A percentile compares a stretch with the other conserved stretches of the same genome.
These are phyloP conservation scores for Burhinus oedicnemus DNA, from an alignment of 2,113 vertebrate species.

Conservation along the genomic window DNA sequence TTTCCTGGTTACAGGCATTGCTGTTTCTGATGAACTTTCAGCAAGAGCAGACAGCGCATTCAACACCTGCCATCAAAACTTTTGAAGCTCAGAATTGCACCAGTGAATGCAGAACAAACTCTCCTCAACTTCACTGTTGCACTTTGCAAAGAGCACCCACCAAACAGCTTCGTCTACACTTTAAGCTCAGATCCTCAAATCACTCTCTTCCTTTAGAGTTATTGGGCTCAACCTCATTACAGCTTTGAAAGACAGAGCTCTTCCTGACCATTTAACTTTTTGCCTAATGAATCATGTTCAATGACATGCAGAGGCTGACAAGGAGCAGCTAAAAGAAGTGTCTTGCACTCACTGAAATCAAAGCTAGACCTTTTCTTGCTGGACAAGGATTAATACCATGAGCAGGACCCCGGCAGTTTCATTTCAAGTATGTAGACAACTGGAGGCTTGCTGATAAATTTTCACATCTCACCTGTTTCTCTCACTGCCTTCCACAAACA, in stretches of 20 bases:
- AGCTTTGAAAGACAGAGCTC: background rate
- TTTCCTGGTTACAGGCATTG: rapidly evolving
- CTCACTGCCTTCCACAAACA: background rate
- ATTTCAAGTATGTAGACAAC: background rate
- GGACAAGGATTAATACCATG: background rate
- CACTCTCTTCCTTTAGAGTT: rapidly evolving
- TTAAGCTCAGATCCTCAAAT: background rate
- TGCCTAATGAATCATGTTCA: background rate
- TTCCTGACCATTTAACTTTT: background rate
- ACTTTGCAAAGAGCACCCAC: background rate
- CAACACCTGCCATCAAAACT: background rate
- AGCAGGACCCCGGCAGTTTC: background rate
- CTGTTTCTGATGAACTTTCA: background rate
- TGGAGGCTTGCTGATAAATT: background rate
- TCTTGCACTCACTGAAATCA: background rate
- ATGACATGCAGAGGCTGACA: background rate
- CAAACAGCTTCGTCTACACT: background rate
- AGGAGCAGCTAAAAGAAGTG: background rate
- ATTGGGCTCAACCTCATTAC: background rate
- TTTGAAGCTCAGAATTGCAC: background rate
- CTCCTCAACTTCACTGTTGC: background rate
- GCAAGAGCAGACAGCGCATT: background rate
- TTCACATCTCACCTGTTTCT: background rate
- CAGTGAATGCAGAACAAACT: background rate
- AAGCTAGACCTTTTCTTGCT: background rate